Evolutionary conservation across 2,888 invertebrate genomes (phyloP), one percentile per base, ranked within the genome.

Genomic region (Pristionchus japonicus): DNA sequence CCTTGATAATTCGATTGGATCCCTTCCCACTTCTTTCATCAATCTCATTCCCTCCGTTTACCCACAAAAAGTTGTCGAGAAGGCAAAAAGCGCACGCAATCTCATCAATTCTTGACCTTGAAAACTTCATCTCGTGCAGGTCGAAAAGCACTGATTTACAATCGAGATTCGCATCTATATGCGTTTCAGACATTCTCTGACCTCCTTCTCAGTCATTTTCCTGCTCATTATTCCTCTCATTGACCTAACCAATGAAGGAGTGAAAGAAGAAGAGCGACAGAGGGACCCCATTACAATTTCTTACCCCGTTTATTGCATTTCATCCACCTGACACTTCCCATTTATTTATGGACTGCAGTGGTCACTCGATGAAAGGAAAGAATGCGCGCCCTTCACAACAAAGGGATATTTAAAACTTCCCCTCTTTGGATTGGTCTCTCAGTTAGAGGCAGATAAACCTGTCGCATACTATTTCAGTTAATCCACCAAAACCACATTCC

Each of bases 1-100:
- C 77, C 77, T 77, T 77, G 77, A 77, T 77, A 77, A 77, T 77
- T 77, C 43, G 27, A 77, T 77, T 40, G 77, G 77, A 43, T 77
- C 43, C n/a, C 43, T 11, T 27, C 70, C n/a, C 34, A 34, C 43
- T 77, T 43, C 43, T 77, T 77, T 47, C 77, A 77, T 43, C 77
- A 77, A 40, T 77, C 43, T 27, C 43, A 77, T 77, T 77, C 77
- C 77, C 43, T 77, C 77, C 77, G 77, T 77, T 77, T 77, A 77
- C 43, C 77, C 7, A 77, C 77, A 77, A 77, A 77, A 67, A 77
- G 43, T 43, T 77, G 77, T 77, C 77, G 77, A 47, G 77, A 77
- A n/a, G 43, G 40, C n/a, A 77, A 77, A 77, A 77, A 77, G n/a
- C 13, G 77, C 20, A 37, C 70, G 37, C 70, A 77, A 77, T 77